Evolutionary conservation across 2,888 invertebrate genomes (phyloP).

Genomic region (Neoaliturus tenellus): DNA sequence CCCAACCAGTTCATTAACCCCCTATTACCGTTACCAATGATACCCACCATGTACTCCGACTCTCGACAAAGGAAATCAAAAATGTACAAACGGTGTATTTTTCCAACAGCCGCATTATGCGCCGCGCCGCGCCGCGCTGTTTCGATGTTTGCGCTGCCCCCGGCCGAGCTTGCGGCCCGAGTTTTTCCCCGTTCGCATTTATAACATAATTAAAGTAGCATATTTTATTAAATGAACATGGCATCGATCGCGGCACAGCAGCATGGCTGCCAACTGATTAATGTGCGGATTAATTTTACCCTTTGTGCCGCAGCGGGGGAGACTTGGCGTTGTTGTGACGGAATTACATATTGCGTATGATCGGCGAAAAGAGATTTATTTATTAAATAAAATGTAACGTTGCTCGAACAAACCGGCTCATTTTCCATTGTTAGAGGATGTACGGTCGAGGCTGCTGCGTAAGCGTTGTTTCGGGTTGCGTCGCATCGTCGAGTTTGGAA

Average conservation of each 20-base stretch:
- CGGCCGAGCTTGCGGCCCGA: background rate
- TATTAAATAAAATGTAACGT: slow-evolving; percentile 17
- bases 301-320: slow-evolving; percentile 27
- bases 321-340: slow-evolving; percentile 14
- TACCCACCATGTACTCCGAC: background rate
- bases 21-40: background rate
- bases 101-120: slow-evolving; percentile 3
- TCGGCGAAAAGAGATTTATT: slow-evolving; percentile 27
- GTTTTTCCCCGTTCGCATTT: slow-evolving; percentile 25
- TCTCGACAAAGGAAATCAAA: slow-evolving; percentile 37
- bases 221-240: slow-evolving; percentile 51
- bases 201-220: slow-evolving; percentile 54
- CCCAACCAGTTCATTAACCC: background rate
- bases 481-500: too few species aligned
- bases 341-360: slow-evolving; percentile 20
- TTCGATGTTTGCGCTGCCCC: background rate
- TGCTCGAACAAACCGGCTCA: background rate
- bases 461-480: background rate
- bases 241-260: slow-evolving; percentile 42
- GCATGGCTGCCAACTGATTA: slow-evolving; percentile 39
- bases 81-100: slow-evolving; percentile 11
- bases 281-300: slow-evolving; percentile 49
- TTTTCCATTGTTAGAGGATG: background rate
- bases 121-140: background rate
- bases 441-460: background rate